Percentiles rank a stretch among this genome's conserved stretches.
phyloP scores from a whole-genome alignment of 2,797 vertebrate genomes.

The Pangasius sanitwongsei region DNA sequence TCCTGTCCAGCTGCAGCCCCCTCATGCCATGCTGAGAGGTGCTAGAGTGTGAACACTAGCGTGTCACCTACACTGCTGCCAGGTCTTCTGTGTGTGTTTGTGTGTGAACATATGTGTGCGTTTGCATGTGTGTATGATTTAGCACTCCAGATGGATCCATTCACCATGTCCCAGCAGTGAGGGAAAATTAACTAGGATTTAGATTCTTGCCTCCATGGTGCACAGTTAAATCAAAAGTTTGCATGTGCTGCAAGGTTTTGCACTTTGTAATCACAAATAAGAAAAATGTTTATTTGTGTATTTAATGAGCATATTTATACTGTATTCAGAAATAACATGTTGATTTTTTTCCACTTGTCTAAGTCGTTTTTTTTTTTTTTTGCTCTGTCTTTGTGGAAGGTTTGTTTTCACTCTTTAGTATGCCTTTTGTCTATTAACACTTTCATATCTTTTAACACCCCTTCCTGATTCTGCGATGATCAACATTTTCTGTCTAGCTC shows the following conservation, averaged over 20 bases:
- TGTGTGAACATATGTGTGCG: not conserved
- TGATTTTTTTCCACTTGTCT: not conserved
- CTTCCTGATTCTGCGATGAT: not conserved
- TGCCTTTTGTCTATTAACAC: not conserved
- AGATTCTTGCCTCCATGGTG: too few species aligned
- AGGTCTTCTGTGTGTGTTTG: not conserved
- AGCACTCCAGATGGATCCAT: slow-evolving; percentile 15
- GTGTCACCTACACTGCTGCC: slow-evolving; percentile 6
- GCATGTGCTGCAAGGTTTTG: not conserved
- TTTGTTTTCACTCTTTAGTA: not conserved
- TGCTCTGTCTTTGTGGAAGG: not conserved
- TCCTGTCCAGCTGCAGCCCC: slow-evolving; percentile 39
- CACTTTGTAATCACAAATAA: too few species aligned
- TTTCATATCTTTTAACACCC: not conserved
- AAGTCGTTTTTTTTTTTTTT: too few species aligned
- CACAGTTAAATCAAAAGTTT: not conserved
- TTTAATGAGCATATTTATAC: not conserved
- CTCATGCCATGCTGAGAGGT: slow-evolving; percentile 20
- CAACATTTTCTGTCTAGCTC: not conserved
- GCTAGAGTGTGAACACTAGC: slow-evolving; percentile 11
- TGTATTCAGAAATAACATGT: not conserved
- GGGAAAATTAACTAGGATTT: not conserved
- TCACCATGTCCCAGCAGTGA: not conserved
- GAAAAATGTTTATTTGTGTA: not conserved
- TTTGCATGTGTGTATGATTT: not conserved